These are phyloP conservation scores for Endotricha flammealis DNA, from an alignment of 2,888 invertebrate genomes.

Conservation along the genomic window DNA sequence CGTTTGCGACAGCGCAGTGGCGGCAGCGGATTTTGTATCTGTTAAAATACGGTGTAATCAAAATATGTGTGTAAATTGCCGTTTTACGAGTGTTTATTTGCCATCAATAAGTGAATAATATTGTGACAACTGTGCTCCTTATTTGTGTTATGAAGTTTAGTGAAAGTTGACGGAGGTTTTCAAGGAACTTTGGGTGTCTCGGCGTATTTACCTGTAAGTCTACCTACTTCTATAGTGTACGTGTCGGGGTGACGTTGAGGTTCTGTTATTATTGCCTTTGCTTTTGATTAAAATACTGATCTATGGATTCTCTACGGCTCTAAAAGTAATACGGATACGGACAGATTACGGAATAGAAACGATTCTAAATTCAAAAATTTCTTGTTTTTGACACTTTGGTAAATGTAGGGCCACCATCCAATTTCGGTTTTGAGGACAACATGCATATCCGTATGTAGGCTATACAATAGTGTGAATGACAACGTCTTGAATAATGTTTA, in stretches of 20 bases:
- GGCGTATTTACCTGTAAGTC: constrained; percentile 66
- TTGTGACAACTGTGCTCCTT: constrained; percentile 54
- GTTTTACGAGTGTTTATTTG: constrained; percentile 53
- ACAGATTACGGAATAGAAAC: too few species aligned
- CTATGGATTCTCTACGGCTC: constrained; percentile 1
- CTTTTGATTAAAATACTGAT: constrained; percentile 14
- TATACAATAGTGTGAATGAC: too few species aligned
- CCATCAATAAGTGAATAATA: constrained; percentile 56
- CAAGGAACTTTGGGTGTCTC: constrained; percentile 58
- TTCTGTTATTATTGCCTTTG: constrained; percentile 30
- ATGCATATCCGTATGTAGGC: too few species aligned
- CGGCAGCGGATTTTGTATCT: constrained; percentile 38
- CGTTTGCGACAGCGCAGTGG: constrained; percentile 48
- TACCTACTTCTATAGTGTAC: constrained; percentile 48
- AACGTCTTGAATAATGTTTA: too few species aligned
- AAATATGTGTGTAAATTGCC: constrained; percentile 68
- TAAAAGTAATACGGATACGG: not conserved
- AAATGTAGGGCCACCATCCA: not conserved
- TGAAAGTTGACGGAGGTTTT: constrained; percentile 62
- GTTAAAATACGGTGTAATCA: constrained; percentile 44
- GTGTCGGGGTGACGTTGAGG: constrained; percentile 65
- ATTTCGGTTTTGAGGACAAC: not conserved
- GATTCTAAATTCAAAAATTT: not conserved
- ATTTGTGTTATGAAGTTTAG: constrained; percentile 71
- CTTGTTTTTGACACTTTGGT: not conserved